Conservation (phyloP, 2,888 invertebrate species). For the Cosmopolites sordidus region DNA sequence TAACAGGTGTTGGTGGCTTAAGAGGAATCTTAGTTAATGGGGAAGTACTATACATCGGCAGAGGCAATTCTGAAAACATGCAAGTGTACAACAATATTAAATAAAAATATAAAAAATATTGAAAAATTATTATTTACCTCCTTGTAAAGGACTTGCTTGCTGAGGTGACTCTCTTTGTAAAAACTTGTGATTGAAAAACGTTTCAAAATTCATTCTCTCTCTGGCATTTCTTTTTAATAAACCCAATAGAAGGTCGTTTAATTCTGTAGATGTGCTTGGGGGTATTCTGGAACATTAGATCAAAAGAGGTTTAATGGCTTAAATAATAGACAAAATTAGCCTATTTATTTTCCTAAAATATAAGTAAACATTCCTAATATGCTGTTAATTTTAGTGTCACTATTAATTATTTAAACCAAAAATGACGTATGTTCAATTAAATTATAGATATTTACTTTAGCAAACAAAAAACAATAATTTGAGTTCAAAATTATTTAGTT, state of each 20-base stretch:
- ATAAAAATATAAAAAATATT: constrained; percentile 5
- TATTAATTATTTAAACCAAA: no score
- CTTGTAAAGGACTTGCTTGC: constrained; percentile 43
- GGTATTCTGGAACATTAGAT: constrained; percentile 72
- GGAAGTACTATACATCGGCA: constrained; percentile 43
- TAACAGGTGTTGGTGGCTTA: constrained; percentile 40
- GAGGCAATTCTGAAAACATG: constrained; percentile 37
- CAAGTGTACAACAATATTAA: neutral
- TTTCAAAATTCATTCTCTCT: constrained; percentile 94
- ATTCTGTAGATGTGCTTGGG: constrained; percentile 82
- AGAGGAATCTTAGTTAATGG: constrained; percentile 33
- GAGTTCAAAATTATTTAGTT: no score
- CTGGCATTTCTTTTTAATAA: constrained; percentile 87
- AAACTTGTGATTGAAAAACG: constrained; percentile 93
- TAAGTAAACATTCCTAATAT: no score
- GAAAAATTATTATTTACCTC: no score
- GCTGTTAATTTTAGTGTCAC: no score
- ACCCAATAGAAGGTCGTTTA: constrained; percentile 80
- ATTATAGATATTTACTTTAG: no score
- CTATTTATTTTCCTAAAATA: no score
- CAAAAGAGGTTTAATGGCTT: constrained; percentile 28
- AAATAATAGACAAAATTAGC: no score
- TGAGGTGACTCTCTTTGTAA: constrained; percentile 60
- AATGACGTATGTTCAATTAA: no score
- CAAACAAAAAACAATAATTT: no score